Conservation (phyloP, 2,888 invertebrate genomes). For the Cheilosia impressa region DNA sequence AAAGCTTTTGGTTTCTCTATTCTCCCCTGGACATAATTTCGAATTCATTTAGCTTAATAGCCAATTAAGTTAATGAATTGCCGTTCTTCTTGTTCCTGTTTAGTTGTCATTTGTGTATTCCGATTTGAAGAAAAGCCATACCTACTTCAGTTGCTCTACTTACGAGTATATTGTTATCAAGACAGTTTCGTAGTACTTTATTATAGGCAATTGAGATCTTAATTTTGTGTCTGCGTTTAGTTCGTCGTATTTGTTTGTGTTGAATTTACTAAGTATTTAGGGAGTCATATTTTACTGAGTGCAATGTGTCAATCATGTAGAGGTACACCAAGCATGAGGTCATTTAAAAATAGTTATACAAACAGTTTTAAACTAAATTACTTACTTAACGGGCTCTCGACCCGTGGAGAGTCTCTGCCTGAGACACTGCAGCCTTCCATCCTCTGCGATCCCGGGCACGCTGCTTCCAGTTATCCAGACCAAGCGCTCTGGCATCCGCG, state of each 20-base stretch:
- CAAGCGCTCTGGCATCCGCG: too few relatives aligned
- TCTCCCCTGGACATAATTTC: constrained; percentile 66
- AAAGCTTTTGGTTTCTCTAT: constrained; percentile 56
- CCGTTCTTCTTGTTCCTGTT: constrained; percentile 58
- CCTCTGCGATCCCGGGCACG: too few relatives aligned
- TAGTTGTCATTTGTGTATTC: constrained; percentile 47
- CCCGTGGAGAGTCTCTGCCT: too few relatives aligned
- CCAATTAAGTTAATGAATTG: constrained; percentile 71
- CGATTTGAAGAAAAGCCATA: constrained; percentile 38
- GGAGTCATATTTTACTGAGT: too few relatives aligned
- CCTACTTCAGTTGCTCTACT: constrained; percentile 18
- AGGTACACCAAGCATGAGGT: too few relatives aligned
- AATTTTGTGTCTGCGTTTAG: constrained; percentile 10
- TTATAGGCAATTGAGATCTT: constrained; percentile 15
- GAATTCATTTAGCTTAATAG: constrained; percentile 70
- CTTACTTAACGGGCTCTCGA: too few relatives aligned
- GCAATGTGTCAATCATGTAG: too few relatives aligned
- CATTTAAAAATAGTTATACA: too few relatives aligned
- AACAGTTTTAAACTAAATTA: too few relatives aligned
- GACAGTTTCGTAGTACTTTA: constrained; percentile 33
- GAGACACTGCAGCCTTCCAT: too few relatives aligned
- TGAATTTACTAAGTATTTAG: constrained; percentile 6
- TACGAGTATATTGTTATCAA: constrained; percentile 29
- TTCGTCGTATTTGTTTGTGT: constrained; percentile 20
- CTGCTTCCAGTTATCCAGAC: too few relatives aligned